Evolutionary conservation across 2,888 invertebrate species (phyloP), one percentile per base, ranked within the genome.

Genomic region (Drosophila bunnanda): DNA sequence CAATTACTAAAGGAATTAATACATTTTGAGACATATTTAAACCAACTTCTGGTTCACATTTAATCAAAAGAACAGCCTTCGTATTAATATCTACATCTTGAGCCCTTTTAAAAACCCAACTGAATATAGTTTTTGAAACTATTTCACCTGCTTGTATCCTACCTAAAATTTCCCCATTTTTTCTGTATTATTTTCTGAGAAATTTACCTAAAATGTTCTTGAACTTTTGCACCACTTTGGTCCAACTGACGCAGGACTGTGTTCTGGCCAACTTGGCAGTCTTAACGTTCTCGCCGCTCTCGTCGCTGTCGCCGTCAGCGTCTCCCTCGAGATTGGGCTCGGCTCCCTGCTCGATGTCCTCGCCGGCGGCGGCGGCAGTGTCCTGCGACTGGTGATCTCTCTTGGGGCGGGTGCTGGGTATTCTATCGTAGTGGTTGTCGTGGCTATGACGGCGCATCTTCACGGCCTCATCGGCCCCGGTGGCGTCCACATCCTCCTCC

Each of bases 171-270:
- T 25, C 25, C 25, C 25, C 4, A 25, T 25, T 25, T n/a, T n/a
- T n/a, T n/a, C n/a, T n/a, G n/a, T n/a, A n/a, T n/a, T n/a, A n/a
- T n/a, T n/a, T n/a, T n/a, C n/a, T n/a, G n/a, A 25, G 25, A 25
- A 4, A 4, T 32, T 90, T 90, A 91, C 89, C 90, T 88, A 90
- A 66, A 32, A 91, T 91, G 58, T 88, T 84, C 78, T 89, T 91
- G 70, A 91, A 91, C 65, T 90, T 91, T 74, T 91, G 90, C 75
- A 91, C 76, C 62, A 91, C 89, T 87, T 91, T 91, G 52, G 89
- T 91, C 92, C 92, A 92, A 81, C 91, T 92, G 73, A 92, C 90
- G 81, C 92, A 92, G 72, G 91, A 88, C 66, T 89, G 89, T 52
- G 91, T 88, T 75, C 81, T 74, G 68, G 81, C 66, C 69, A 76